phyloP scores from a whole-genome alignment of 2,113 vertebrate genomes.

The Porphyrio hochstetteri region DNA sequence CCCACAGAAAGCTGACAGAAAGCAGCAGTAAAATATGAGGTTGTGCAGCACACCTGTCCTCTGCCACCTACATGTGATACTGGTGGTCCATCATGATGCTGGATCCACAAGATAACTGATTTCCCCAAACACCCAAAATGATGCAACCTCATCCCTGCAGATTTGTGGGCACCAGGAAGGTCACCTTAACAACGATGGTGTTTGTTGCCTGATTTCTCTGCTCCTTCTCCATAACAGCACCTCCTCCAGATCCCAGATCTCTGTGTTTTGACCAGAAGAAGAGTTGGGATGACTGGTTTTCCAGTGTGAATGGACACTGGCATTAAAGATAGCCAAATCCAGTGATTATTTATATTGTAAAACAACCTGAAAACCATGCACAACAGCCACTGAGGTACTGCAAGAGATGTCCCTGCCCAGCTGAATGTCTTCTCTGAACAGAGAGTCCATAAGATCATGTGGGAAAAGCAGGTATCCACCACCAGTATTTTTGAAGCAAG shows the following conservation, averaged over 20 bases:
- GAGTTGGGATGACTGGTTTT: background rate
- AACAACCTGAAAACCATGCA: background rate
- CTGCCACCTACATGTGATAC: accelerated
- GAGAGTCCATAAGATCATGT: accelerated
- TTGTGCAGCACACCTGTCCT: accelerated
- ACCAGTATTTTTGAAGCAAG: background rate
- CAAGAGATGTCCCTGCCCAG: background rate
- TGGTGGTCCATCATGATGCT: background rate
- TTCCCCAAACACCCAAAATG: background rate
- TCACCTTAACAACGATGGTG: background rate
- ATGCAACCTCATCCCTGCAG: background rate
- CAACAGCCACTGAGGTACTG: accelerated
- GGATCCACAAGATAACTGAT: background rate
- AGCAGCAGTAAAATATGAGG: background rate
- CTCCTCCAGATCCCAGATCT: background rate
- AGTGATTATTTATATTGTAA: background rate
- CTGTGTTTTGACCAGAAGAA: background rate
- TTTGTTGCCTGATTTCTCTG: background rate
- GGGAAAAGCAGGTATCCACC: background rate
- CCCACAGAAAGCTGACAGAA: background rate
- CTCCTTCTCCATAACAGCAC: background rate
- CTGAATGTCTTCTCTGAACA: background rate
- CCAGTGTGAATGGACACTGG: background rate
- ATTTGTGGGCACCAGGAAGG: background rate
- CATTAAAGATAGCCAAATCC: background rate